Evolutionary conservation across 2,797 vertebrate genomes (phyloP).

Genomic region (Pseudocheirus occidentalis): DNA sequence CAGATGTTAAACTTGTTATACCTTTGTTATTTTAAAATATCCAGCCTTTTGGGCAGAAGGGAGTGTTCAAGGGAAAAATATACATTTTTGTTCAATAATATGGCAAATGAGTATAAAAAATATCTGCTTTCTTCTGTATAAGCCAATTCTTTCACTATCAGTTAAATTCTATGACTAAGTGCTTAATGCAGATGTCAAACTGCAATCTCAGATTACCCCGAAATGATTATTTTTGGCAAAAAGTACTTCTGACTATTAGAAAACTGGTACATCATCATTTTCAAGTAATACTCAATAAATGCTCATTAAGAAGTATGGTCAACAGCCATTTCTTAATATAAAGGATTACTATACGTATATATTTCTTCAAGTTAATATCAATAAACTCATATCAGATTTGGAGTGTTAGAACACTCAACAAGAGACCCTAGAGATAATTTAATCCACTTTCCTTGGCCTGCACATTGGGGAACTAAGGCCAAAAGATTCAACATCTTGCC

Average conservation of each 20-base stretch:
- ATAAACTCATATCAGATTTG: slow-evolving; percentile 1
- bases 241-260: neutral
- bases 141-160: neutral
- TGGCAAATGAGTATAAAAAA: neutral
- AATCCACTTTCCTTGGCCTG: slow-evolving; percentile 25
- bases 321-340: slow-evolving; percentile 23
- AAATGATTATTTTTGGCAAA: slow-evolving; percentile 24
- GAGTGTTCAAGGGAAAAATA: neutral
- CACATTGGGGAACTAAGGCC: slow-evolving; percentile 44
- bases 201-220: slow-evolving; percentile 24
- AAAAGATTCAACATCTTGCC: neutral
- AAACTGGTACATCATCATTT: neutral
- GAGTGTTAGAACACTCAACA: neutral
- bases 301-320: neutral
- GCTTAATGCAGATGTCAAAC: neutral
- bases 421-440: neutral
- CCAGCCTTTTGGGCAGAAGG: neutral
- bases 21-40: neutral
- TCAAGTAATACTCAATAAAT: slow-evolving; percentile 28
- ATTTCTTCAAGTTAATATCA: slow-evolving; percentile 37
- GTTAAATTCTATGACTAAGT: neutral
- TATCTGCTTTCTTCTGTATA: neutral
- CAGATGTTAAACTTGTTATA: neutral
- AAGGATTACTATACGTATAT: neutral
- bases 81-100: neutral